Base-by-base conservation (phyloP, 2,113 vertebrate genomes). In the Dendrocopos noguchii region DNA sequence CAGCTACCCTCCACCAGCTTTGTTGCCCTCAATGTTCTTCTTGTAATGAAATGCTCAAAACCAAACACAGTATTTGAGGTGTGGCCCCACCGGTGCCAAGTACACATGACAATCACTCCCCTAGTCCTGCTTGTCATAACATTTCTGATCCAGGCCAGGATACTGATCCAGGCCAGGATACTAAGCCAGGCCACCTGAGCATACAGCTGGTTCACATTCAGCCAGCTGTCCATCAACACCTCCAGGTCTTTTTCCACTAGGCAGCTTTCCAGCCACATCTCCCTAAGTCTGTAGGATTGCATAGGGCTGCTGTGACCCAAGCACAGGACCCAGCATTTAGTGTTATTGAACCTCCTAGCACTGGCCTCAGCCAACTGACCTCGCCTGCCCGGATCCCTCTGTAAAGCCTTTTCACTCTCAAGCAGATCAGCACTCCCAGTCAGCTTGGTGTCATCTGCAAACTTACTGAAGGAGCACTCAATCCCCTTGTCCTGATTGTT, bases 351-450 rank as follows among this genome's bases (percentile, higher is more conserved):
- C 5, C 9, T 50, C 34, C 28, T 3, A 6, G 14, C 3, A 0
- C 1, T 70, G 50, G 17, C 5, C 47, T 70, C 1, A 1, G 11
- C 5, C 28, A 59, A 60, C 15, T 0, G 0, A 50, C 13, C 15
- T 50, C n/a, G 31, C 4, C 50, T 34, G 39, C 16, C 52, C 39
- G 36, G 22, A 18, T 56, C 28, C 24, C 5, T 84, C 61, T 85
- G 46, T 4, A 81, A 16, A 42, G 10, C 46, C 28, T 39, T 28
- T 10, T 46, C 2, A 0, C 7, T 34, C 17, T 84, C 17, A 71
- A 71, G 28, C 33, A 75, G n/a, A n/a, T 10, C 7, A 5, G 50
- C 29, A 10, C 6, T 75, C 5, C 19, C 1, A 0, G 9, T 3
- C 72, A 72, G 0, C 4, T 18, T 86, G 10, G 24, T 39, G 20